phyloP scores from a whole-genome alignment of 2,113 vertebrate genomes.

The western clawed frog (Xenopus tropicalis) region DNA sequence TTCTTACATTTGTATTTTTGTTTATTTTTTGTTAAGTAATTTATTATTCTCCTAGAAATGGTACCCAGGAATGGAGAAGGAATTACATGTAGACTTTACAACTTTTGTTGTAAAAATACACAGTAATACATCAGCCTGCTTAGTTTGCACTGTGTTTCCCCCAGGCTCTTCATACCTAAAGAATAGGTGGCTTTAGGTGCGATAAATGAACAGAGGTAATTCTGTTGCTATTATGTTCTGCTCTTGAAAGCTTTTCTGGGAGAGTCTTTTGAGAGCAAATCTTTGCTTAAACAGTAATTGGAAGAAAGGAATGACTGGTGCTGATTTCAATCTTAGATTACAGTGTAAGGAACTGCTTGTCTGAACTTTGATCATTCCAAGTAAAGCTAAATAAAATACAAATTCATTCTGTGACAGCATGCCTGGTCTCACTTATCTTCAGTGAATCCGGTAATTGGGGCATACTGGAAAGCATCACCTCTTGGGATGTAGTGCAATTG shows the following conservation, averaged over 20 bases:
- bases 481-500: slow-evolving; percentile 7
- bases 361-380: background rate
- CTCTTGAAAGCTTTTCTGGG: background rate
- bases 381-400: slow-evolving; percentile 39
- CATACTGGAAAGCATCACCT: slow-evolving; percentile 23
- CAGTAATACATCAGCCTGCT: background rate
- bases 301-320: slow-evolving; percentile 12
- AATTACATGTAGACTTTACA: no score
- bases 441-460: slow-evolving; percentile 30
- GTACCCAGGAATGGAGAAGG: no score
- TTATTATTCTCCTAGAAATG: no score
- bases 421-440: slow-evolving; percentile 28
- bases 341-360: slow-evolving; percentile 27
- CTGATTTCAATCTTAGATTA: slow-evolving; percentile 41
- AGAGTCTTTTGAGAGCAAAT: slow-evolving; percentile 26
- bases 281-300: slow-evolving; percentile 24
- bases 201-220: slow-evolving; percentile 30
- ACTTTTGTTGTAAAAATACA: background rate
- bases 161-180: slow-evolving; percentile 5
- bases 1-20: no score
- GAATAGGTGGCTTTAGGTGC: background rate
- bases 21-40: no score
- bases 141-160: background rate
- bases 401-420: slow-evolving; percentile 28
- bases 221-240: slow-evolving; percentile 19